Evolutionary conservation across 2,113 vertebrate genomes (phyloP), one percentile per base, ranked within the genome.

Genomic region (Tetraodon nigroviridis): DNA sequence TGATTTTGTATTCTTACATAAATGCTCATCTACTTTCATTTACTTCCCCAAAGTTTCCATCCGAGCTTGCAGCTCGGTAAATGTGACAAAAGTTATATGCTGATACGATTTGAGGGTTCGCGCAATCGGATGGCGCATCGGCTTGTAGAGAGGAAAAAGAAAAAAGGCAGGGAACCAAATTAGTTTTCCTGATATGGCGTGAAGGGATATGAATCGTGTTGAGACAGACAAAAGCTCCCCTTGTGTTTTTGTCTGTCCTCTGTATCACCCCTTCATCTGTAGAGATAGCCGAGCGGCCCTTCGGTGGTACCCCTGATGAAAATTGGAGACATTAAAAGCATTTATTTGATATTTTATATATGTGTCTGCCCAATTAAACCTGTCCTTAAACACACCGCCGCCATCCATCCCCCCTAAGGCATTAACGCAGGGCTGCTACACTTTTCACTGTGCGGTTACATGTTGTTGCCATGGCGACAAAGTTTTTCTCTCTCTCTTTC

Each of bases 391-490:
- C 67, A 53, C 20, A 18, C 57, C 17, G 19, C 27, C 7, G 16
- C 45, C 14, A 2, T 10, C 2, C 2, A 12, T 17, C 29, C 21
- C 40, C 64, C 65, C 1, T 2, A 55, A 75, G 75, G 69, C 61
- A 54, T 45, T 64, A 64, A 65, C 22, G 19, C 67, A 64, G 48
- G 22, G 20, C 53, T 57, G 44, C 63, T 69, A 51, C 66, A 78
- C 70, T 76, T 70, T 71, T 84, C 71, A 61, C 50, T 3, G 55
- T 54, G 59, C 61, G 41, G 58, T 77, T 74, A 85, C 77, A 83
- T 69, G 71, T 20, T 18, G 80, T 89, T 85, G 47, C 83, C 76
- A 84, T 85, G 51, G 86, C 71, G 86, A 89, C 84, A 79, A 60
- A 68, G 58, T 81, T 55, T 40, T 58, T 37, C 29, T 48, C 58